phyloP scores from a whole-genome alignment of 2,113 vertebrate species.

The Dascyllus trimaculatus region DNA sequence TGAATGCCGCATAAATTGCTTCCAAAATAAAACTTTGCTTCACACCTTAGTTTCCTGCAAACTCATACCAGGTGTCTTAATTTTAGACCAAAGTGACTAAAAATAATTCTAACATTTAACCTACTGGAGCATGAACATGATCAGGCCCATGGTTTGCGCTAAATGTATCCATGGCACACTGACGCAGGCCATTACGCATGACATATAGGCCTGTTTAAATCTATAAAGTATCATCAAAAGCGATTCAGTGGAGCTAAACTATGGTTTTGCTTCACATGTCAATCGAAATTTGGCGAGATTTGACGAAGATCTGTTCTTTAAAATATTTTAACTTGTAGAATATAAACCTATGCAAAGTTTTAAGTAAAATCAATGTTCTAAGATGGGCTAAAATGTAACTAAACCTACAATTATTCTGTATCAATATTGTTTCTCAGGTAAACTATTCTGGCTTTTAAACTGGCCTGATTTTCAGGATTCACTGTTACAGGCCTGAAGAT shows the following conservation, averaged over 20 bases:
- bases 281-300: not conserved
- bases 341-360: not conserved
- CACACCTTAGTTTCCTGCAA: not conserved
- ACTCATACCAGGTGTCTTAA: not conserved
- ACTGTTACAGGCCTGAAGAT: not conserved
- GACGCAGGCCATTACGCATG: slow-evolving; percentile 33
- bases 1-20: not conserved
- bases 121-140: slow-evolving; percentile 9
- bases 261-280: not conserved
- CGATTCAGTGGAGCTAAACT: not conserved
- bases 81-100: not conserved
- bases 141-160: not conserved
- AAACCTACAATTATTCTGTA: not conserved
- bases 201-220: not conserved
- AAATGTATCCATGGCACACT: slow-evolving; percentile 26
- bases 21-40: not conserved
- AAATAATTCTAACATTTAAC: slow-evolving; percentile 3
- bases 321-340: not conserved
- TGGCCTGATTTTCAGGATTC: slow-evolving; percentile 3
- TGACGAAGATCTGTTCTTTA: not conserved
- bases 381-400: not conserved
- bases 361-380: not conserved
- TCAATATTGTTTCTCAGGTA: not conserved
- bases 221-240: not conserved
- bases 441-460: not conserved